Evolutionary conservation across 1,140 invertebrate genomes (phyloP), one percentile per base, ranked within the genome.

Genomic region (Drosophila athabasca): DNA sequence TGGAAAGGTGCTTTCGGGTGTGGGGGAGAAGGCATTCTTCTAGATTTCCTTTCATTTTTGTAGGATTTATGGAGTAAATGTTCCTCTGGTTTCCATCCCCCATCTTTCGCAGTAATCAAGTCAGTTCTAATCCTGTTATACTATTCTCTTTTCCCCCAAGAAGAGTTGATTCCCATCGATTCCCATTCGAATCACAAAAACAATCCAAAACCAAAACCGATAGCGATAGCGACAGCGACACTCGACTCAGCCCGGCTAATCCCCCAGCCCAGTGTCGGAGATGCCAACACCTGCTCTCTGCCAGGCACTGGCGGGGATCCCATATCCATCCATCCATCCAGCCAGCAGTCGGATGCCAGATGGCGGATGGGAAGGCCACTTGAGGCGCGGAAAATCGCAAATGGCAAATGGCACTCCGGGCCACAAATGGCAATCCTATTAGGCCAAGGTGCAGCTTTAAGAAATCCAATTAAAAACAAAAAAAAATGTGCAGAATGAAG

Each of bases 371-470:
- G 8, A 55, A 11, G n/a, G 22, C 4, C 24, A 41, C 45, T 29
- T 13, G 43, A 46, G 29, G n/a, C 39, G 31, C 6, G 24, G 6
- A 39, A 8, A 19, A 31, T 55, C 9, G 65, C 13, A 48, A 39
- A 39, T 39, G 35, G 31, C 44, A 71, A 76, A 81, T 84, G 62
- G 66, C 71, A 83, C 72, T 84, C 49, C 35, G 35, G 45, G 44
- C 64, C 52, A 17, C 62, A 68, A 85, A 83, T 79, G 80, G 71
- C 80, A 83, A 83, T 71, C 75, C 75, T 77, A 76, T 87, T 88
- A 68, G 66, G 70, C 71, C 65, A 82, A 84, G 81, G 54, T 55
- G 81, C 77, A 75, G 82, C 83, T 88, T 87, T 88, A 87, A 87
- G 83, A 78, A 87, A 87, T 87, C 82, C 82, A 87, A 87, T 87